phyloP scores from a whole-genome alignment of 1,140 invertebrate genomes.

The Papilio machaon region DNA sequence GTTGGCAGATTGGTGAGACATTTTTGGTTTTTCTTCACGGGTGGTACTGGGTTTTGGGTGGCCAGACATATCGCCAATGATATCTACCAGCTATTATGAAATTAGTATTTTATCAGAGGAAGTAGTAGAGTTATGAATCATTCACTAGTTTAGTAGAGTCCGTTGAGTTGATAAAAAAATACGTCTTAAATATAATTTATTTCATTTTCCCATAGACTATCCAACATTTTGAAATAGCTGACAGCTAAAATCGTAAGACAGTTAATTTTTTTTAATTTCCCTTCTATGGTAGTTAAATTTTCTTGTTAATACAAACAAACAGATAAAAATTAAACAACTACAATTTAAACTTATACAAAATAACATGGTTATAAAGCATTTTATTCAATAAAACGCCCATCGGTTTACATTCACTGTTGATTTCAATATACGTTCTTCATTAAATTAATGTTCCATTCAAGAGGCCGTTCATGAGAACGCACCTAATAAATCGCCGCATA shows the following conservation, averaged over 20 bases:
- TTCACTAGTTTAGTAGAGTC: no score
- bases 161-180: no score
- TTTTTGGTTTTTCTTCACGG: conserved; percentile 62
- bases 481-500: conserved; percentile 75
- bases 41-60: conserved; percentile 52
- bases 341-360: not conserved
- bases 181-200: no score
- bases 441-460: conserved; percentile 37
- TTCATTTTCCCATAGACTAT: not conserved
- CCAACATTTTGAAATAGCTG: not conserved
- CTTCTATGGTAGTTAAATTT: no score
- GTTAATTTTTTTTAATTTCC: no score
- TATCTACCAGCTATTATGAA: not conserved
- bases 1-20: conserved; percentile 66
- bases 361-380: not conserved
- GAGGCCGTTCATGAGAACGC: conserved; percentile 65
- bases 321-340: not conserved
- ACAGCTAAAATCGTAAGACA: not conserved
- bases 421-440: conserved; percentile 31
- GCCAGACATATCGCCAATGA: conserved; percentile 45
- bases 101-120: not conserved
- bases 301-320: not conserved
- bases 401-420: not conserved
- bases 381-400: conserved; percentile 12
- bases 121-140: not conserved